phyloP scores from a whole-genome alignment of 2,888 invertebrate genomes.

The Operophtera brumata region DNA sequence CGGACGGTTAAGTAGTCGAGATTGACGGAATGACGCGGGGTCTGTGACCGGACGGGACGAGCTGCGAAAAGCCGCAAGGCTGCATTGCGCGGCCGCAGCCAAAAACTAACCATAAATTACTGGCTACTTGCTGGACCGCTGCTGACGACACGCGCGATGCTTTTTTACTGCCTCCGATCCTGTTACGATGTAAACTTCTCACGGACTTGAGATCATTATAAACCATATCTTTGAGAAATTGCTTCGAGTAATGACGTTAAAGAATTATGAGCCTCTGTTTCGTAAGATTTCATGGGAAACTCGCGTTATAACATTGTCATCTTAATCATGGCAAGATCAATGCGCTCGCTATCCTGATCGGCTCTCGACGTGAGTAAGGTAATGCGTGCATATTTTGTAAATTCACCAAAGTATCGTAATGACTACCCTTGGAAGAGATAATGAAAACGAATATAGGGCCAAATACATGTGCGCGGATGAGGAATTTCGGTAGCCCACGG shows the following conservation, averaged over 20 bases:
- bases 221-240: conserved; percentile 67
- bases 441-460: conserved; percentile 50
- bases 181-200: conserved; percentile 76
- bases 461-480: conserved; percentile 48
- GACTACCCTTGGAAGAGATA: conserved; percentile 35
- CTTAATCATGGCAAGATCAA: conserved; percentile 44
- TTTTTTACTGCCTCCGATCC: conserved; percentile 70
- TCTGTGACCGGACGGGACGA: conserved; percentile 69
- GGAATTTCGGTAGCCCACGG: conserved; percentile 74
- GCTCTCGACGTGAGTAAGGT: conserved; percentile 21
- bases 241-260: conserved; percentile 65
- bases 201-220: conserved; percentile 69
- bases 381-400: conserved; percentile 33
- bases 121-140: conserved; percentile 72
- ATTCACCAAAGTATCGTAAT: conserved; percentile 32
- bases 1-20: conserved; percentile 78
- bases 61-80: conserved; percentile 73
- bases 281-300: conserved; percentile 54
- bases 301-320: conserved; percentile 47
- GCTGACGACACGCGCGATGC: conserved; percentile 71
- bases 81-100: conserved; percentile 75
- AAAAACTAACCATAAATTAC: conserved; percentile 82
- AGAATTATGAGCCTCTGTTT: conserved; percentile 58
- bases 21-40: conserved; percentile 75
- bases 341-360: conserved; percentile 36